Evolutionary conservation across 2,113 vertebrate species (phyloP), one percentile per base, ranked within the genome.

Genomic region (Spea bombifrons): DNA sequence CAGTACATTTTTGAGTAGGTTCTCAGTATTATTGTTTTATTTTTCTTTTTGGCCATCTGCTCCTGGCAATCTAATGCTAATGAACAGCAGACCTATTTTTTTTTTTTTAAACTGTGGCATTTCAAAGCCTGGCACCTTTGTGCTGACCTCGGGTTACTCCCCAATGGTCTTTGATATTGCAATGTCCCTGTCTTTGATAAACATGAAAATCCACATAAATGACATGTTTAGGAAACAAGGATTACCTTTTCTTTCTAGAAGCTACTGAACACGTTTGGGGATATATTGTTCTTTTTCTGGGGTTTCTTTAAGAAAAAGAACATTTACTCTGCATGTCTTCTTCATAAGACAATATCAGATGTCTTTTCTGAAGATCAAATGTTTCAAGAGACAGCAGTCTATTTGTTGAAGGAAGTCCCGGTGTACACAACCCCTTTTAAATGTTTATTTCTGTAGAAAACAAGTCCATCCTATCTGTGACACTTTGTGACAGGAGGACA

Each of bases 121-220:
- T 59, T 80, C 71, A 87, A 82, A 72, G 75, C 44, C 43, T 73
- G 65, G 79, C 65, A 84, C 8, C 48, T 81, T 76, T 75, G 16
- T 17, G 48, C 46, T 76, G 52, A 81, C 73, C 65, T 71, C 78
- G 0, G 2, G 45, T 43, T 64, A 78, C 72, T 53, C 73, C 52
- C 46, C 68, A 66, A 83, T n/a, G 71, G 73, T 72, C 80, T 86
- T 87, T 84, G 83, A 84, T 63, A 81, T 78, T 75, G 71, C 72
- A 80, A 65, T 85, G 81, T 85, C 84, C 84, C 76, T 52, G 75
- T 84, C 85, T 84, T 82, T 83, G 84, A 84, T 85, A 87, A 85
- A 65, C 69, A 77, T 78, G 82, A 63, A 80, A 57, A 75, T 79
- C 57, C 66, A 72, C 57, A 81, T 55, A 66, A 59, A 67, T 53